Base-by-base conservation (phyloP, 2,888 invertebrate species). In the Macrostomum cliftonense region DNA sequence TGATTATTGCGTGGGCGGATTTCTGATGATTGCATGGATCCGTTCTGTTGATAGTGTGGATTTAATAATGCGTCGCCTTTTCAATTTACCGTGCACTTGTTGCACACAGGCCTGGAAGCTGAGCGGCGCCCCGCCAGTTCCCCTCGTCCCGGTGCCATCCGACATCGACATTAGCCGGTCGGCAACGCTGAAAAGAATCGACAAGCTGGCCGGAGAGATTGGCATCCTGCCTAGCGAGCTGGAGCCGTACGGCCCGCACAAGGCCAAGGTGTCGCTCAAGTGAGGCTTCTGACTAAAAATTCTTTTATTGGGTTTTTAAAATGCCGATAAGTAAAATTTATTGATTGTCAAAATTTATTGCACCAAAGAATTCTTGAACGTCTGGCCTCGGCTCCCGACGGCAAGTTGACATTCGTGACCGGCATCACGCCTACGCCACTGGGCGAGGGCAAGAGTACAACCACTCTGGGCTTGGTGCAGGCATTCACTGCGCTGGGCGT, bases 391-490 rank as follows among this genome's bases (percentile, higher is more conserved):
- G n/a, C 19, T 13, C 37, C 47, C 5, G 14, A n/a, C 20, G 14
- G n/a, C 21, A 47, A n/a, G 28, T 11, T n/a, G 45, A n/a, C 14
- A n/a, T 19, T 43, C 28, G 28, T 17, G 4, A 19, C 13, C 67
- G 85, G 88, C 14, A 93, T 97, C 46, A 97, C 93, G 0, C 95
- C 97, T 0, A 97, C 97, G 0, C 91, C 95, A 0, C 75, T 97
- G n/a, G 97, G 97, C 1, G 95, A 97, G 74, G 95, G 95, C 36
- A 97, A 97, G 74, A 91, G 88, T 61, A 97, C 97, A 0, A 91
- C 89, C 0, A 77, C 86, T 0, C 75, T 97, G 53, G 97, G 95
- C 1, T 71, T 95, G 55, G 82, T 81, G 4, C 97, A 97, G 71
- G 91, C 95, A 1, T 72, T 97, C 47, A 84, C 83, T 0, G 85